phyloP scores from a whole-genome alignment of 2,888 invertebrate genomes.

The Caenorhabditis japonica region DNA sequence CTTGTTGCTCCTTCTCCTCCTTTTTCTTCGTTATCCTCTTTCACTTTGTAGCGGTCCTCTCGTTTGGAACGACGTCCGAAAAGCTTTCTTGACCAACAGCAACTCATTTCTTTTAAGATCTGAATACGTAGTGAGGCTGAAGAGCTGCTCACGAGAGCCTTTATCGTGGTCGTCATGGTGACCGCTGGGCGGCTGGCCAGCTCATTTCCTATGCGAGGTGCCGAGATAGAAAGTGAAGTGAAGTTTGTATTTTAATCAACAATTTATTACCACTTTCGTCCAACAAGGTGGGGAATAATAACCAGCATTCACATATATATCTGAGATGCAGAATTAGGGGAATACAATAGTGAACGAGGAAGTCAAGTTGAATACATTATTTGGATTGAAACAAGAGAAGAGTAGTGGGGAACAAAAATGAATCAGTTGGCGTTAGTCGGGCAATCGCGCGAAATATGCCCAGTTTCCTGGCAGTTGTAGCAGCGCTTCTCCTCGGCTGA shows the following conservation, averaged over 20 bases:
- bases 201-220: slow-evolving; percentile 20
- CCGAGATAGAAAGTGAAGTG: neutral
- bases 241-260: slow-evolving; percentile 26
- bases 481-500: slow-evolving; percentile 82
- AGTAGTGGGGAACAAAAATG: slow-evolving; percentile 14
- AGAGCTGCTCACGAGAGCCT: slow-evolving; percentile 11
- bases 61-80: slow-evolving; percentile 33
- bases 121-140: slow-evolving; percentile 15
- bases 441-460: slow-evolving; percentile 73
- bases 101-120: slow-evolving; percentile 26
- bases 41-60: slow-evolving; percentile 58
- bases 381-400: slow-evolving; percentile 26
- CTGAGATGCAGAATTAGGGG: slow-evolving; percentile 39
- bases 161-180: slow-evolving; percentile 25
- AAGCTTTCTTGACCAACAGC: slow-evolving; percentile 52
- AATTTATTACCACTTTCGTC: slow-evolving; percentile 49
- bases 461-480: slow-evolving; percentile 85
- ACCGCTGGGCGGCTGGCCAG: slow-evolving; percentile 7
- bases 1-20: neutral
- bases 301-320: slow-evolving; percentile 48
- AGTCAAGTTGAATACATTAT: slow-evolving; percentile 31
- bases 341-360: slow-evolving; percentile 35
- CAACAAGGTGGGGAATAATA: slow-evolving; percentile 21
- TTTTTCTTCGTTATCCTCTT: slow-evolving; percentile 18
- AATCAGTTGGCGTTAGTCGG: slow-evolving; percentile 47